Evolutionary conservation across 2,113 vertebrate species (phyloP).

Genomic region (Pygoscelis antarcticus): DNA sequence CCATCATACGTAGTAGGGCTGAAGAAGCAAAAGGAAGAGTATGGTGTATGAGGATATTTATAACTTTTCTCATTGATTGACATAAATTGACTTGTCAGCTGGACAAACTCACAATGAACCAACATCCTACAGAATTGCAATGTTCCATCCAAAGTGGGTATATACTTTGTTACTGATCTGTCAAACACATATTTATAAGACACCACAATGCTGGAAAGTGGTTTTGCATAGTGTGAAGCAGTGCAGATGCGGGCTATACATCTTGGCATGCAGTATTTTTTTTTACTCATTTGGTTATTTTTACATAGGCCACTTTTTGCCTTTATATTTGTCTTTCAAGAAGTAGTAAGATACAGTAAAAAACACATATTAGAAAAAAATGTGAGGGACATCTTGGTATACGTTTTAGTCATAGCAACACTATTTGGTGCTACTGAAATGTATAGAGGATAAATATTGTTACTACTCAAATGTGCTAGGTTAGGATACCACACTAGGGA

Average conservation of each 20-base stretch:
- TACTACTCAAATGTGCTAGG: neutral
- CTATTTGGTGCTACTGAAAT: neutral
- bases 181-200: slow-evolving; percentile 3
- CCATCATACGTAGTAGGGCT: neutral
- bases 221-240: neutral
- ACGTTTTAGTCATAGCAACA: neutral
- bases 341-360: neutral
- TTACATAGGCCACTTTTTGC: neutral
- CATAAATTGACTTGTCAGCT: slow-evolving; percentile 29
- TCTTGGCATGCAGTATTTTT: neutral
- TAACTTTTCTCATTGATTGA: neutral
- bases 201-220: neutral
- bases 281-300: neutral
- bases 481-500: neutral
- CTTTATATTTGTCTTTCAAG: neutral
- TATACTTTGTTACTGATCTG: neutral
- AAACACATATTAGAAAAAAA: neutral
- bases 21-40: neutral
- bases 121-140: neutral
- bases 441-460: neutral
- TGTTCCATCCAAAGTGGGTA: neutral
- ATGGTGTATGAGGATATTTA: neutral
- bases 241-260: neutral
- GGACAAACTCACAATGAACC: slow-evolving; percentile 4
- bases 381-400: neutral